A percentile compares a stretch with the other conserved stretches of the same genome.
phyloP scores from a whole-genome alignment of 2,113 vertebrate species.

The Megaceryle torquata region DNA sequence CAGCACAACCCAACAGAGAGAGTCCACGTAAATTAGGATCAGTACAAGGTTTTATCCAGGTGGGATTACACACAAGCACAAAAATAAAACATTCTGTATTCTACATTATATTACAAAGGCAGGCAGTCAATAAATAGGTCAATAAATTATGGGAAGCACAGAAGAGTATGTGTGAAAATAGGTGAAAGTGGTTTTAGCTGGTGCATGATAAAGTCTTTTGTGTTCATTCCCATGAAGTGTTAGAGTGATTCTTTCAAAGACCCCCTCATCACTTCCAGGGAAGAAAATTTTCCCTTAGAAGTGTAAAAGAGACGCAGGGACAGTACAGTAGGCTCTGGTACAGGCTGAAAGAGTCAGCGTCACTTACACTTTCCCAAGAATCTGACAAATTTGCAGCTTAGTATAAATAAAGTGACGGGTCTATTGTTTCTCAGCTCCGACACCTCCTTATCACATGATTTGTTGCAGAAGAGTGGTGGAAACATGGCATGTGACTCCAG shows the following conservation, averaged over 20 bases:
- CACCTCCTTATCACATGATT: slow-evolving; percentile 87
- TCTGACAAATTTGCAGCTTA: slow-evolving; percentile 69
- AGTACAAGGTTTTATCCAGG: slow-evolving; percentile 36
- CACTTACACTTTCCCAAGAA: slow-evolving; percentile 70
- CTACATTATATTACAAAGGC: slow-evolving; percentile 82
- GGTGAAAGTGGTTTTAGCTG: not conserved
- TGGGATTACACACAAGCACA: slow-evolving; percentile 62
- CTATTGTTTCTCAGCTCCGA: slow-evolving; percentile 81
- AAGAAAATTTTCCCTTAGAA: slow-evolving; percentile 65
- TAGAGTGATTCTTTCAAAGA: slow-evolving; percentile 37
- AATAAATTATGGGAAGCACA: slow-evolving; percentile 78
- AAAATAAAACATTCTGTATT: slow-evolving; percentile 80
- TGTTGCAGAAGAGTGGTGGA: slow-evolving; percentile 62
- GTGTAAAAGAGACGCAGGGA: slow-evolving; percentile 3
- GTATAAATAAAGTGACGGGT: slow-evolving; percentile 71
- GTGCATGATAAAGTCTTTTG: not conserved
- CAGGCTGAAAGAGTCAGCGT: slow-evolving; percentile 20
- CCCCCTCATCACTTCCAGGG: slow-evolving; percentile 45
- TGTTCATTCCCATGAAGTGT: slow-evolving; percentile 24
- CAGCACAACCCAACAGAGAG: not conserved
- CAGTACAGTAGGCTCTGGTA: not conserved
- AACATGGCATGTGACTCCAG: slow-evolving; percentile 73
- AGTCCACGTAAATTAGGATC: not conserved
- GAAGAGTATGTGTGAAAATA: slow-evolving; percentile 38
- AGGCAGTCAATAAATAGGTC: slow-evolving; percentile 78